phyloP scores from a whole-genome alignment of 2,113 vertebrate species.

The Phaetusa simplex region DNA sequence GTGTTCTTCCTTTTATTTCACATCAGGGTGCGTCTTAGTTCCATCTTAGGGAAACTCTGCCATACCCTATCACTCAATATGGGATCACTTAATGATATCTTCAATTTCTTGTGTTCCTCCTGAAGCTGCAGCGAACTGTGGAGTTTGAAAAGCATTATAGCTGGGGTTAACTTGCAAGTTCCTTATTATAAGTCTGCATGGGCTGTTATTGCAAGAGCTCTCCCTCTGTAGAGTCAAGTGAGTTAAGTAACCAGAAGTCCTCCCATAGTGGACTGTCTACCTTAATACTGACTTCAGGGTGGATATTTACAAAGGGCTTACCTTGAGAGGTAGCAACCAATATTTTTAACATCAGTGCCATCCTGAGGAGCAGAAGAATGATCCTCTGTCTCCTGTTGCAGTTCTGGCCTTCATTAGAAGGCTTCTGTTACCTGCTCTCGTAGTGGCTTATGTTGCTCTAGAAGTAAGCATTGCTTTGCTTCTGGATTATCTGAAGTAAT shows the following conservation, averaged over 20 bases:
- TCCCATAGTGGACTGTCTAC: neutral
- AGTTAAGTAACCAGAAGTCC: neutral
- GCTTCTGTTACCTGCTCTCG: neutral
- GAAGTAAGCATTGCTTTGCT: neutral
- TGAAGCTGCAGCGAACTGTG: neutral
- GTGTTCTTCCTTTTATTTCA: neutral
- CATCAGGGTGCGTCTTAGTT: neutral
- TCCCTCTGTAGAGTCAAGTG: neutral
- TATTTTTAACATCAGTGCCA: neutral
- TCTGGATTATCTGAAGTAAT: neutral
- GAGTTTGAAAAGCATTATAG: neutral
- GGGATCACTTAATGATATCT: neutral
- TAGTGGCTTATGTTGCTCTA: neutral
- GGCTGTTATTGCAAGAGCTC: neutral
- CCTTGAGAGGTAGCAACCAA: neutral
- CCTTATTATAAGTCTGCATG: neutral
- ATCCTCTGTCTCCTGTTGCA: neutral
- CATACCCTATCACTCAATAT: neutral
- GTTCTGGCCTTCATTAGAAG: neutral
- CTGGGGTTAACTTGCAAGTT: neutral
- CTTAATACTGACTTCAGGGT: neutral
- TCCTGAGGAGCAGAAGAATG: neutral
- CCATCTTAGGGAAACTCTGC: neutral
- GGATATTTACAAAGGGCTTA: neutral
- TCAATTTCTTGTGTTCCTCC: neutral